Base-by-base conservation (phyloP, 2,797 vertebrate genomes). In the Sebastolobus alascanus region DNA sequence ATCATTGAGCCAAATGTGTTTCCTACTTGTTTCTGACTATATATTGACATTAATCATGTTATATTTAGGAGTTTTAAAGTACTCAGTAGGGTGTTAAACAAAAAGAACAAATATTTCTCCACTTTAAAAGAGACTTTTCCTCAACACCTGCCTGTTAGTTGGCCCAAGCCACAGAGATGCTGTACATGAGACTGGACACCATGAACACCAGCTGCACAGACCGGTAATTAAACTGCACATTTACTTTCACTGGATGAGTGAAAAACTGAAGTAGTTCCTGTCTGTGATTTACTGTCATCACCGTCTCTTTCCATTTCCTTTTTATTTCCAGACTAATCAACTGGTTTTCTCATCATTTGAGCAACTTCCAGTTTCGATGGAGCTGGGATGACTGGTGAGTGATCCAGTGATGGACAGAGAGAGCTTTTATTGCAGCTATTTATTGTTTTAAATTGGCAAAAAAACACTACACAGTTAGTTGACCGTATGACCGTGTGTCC, bases 301-400 rank as follows among this genome's bases (percentile, higher is more conserved):
- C 8, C 10, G 0, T n/a, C 6, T 27, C 38, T 61, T 25, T 68
- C 6, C 12, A 0, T 61, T 11, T 4, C 5, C 11, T 71, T 69
- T 22, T 66, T 4, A 31, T 50, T 83, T 86, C 14, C 85, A 96
- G 96, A 85, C 92, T 96, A 40, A 96, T 99, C 91, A 99, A 97
- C 94, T 99, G 98, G 99, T 99, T 99, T 95, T 96, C 99, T 58
- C 99, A 99, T 92, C 99, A 99, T 92, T 89, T 99, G 92, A 99
- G 97, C 95, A 99, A 99, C 93, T 99, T 99, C 83, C 98, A 99
- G 80, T 99, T 99, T 84, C 95, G 98, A 46, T 99, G 99, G 98
- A 99, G 98, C 92, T 99, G 99, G 99, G 98, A 99, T 78, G 98
- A 99, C 87, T 99, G 99, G 99, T 99, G 94, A 96, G 96, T 88